Conservation (phyloP, 2,113 vertebrate genomes). For the Halichoerus grypus region DNA sequence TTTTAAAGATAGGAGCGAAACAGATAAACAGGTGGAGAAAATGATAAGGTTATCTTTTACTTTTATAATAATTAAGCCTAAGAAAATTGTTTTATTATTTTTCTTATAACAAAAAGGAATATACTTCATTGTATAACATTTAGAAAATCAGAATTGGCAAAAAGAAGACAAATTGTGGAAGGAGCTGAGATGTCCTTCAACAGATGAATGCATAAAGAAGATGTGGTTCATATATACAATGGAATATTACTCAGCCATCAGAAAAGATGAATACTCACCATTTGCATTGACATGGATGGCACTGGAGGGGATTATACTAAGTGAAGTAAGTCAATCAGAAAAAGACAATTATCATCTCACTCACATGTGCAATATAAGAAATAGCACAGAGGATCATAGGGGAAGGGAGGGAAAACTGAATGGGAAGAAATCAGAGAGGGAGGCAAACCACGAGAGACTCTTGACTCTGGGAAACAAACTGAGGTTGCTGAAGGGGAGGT, state of each 20-base stretch:
- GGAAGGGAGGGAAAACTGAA: background rate
- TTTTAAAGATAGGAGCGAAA: background rate
- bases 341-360: no score
- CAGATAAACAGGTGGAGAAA: background rate
- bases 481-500: background rate
- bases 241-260: no score
- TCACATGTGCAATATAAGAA: no score
- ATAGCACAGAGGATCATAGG: no score
- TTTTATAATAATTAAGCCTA: background rate
- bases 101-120: background rate
- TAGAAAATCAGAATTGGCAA: background rate
- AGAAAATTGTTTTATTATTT: background rate
- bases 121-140: background rate
- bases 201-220: no score
- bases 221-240: no score
- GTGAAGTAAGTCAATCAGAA: no score
- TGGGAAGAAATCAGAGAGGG: background rate
- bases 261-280: no score
- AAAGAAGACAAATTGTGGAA: background rate
- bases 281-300: no score
- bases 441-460: background rate
- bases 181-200: no score
- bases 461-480: background rate
- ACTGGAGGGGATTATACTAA: no score
- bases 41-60: background rate